phyloP scores from a whole-genome alignment of 2,888 invertebrate species.

The Drosophila siamana region DNA sequence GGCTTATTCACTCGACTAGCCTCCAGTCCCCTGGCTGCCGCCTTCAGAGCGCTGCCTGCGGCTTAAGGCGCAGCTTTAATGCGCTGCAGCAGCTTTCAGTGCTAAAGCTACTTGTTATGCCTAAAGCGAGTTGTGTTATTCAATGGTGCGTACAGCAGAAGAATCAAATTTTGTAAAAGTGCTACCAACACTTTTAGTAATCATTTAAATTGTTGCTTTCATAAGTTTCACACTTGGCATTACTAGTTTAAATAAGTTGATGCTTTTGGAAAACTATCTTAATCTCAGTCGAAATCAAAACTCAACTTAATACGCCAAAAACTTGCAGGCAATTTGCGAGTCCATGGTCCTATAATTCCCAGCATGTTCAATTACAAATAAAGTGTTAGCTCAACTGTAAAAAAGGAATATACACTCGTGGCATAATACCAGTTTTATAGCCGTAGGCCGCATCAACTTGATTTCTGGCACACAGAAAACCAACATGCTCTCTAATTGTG shows the following conservation, averaged over 20 bases:
- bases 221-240: no score
- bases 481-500: conserved; percentile 20
- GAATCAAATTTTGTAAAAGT: neutral
- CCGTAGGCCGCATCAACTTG: neutral
- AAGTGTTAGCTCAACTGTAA: conserved; percentile 11
- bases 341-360: neutral
- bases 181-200: neutral
- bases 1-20: conserved; percentile 2
- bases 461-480: neutral
- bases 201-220: no score
- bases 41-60: neutral
- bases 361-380: neutral
- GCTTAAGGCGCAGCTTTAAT: neutral
- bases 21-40: neutral
- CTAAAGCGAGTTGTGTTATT: neutral
- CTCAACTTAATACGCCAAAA: neutral
- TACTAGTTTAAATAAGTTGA: no score
- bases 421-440: neutral
- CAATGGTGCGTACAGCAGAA: neutral
- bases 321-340: neutral
- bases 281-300: neutral
- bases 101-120: neutral
- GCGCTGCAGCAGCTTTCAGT: neutral
- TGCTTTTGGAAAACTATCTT: neutral
- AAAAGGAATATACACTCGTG: neutral